Base-by-base conservation (phyloP, 2,888 invertebrate genomes). In the Acronicta psi region DNA sequence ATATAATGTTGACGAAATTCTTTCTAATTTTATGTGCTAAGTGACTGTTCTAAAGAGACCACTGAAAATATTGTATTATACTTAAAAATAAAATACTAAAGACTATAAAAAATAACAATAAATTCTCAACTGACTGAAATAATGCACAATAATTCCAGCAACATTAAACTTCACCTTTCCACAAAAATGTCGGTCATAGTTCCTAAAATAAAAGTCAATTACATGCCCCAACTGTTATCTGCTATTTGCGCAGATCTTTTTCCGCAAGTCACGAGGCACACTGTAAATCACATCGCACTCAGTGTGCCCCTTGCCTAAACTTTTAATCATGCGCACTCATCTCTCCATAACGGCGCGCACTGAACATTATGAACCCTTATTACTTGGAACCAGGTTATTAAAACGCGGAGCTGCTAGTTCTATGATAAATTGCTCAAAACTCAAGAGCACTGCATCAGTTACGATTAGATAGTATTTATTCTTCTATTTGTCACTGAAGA, bases 291-390 rank as follows among this genome's bases (percentile, higher is more conserved):
- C 16, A 16, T n/a, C 11, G n/a, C 66, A 51, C 82, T 47, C 69
- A 56, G 44, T 89, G 79, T 73, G 59, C 52, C 73, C 11, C 70
- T 25, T 37, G 3, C 86, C 56, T 77, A 63, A 80, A 63, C 62
- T 66, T 84, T 84, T 83, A 85, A 85, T 85, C 79, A 79, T 71
- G 60, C 74, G 45, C 73, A 56, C 77, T 81, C 79, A 77, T 78
- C 76, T 74, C 29, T 29, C 59, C 58, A 68, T 66, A 67, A 64
- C 63, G 40, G 41, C 51, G 66, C 72, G 81, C 84, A 79, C 72
- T 84, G 85, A 88, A 80, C 88, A 91, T 92, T 85, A 92, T 91
- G 80, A 80, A 68, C 80, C 85, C 84, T 91, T 90, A 91, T 91
- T 85, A 87, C 84, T 70, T 65, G 69, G 71, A 65, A 58, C 77